Conservation (phyloP, 2,113 vertebrate species). For the Stigmatopora argus region DNA sequence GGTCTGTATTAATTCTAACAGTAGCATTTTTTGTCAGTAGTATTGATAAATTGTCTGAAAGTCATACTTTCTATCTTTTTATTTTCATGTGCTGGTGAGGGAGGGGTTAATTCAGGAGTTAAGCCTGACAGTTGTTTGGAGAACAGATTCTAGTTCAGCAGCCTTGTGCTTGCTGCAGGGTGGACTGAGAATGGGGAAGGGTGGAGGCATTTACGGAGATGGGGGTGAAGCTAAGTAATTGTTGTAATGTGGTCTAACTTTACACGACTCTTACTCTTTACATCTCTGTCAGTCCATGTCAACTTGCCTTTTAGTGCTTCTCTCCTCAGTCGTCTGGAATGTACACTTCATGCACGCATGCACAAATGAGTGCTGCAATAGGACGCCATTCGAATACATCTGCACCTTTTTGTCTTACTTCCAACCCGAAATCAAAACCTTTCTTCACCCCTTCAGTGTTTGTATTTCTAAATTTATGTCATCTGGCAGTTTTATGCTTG, state of each 20-base stretch:
- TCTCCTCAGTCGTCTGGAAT: slow-evolving; percentile 38
- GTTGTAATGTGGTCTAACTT: slow-evolving; percentile 43
- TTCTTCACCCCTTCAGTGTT: slow-evolving; percentile 32
- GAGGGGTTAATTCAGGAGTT: slow-evolving; percentile 17
- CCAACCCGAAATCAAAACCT: slow-evolving; percentile 23
- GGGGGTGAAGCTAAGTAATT: slow-evolving; percentile 42
- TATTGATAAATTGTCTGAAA: neutral
- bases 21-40: neutral
- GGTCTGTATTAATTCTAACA: too few relatives aligned
- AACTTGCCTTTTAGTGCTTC: slow-evolving; percentile 27
- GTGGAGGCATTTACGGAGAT: neutral
- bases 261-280: slow-evolving; percentile 24
- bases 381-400: slow-evolving; percentile 1
- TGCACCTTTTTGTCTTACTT: slow-evolving; percentile 16
- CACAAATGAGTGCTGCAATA: slow-evolving; percentile 22
- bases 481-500: slow-evolving; percentile 33
- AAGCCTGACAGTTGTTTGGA: slow-evolving; percentile 27
- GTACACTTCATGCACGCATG: slow-evolving; percentile 33
- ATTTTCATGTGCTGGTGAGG: slow-evolving; percentile 1
- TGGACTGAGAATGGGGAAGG: slow-evolving; percentile 2
- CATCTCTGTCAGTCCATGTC: slow-evolving; percentile 30
- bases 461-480: slow-evolving; percentile 45
- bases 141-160: slow-evolving; percentile 46
- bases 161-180: slow-evolving; percentile 24
- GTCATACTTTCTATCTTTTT: neutral